These are phyloP conservation scores for Drosophila rubida DNA, from an alignment of 2,888 invertebrate species.

Conservation along the genomic window DNA sequence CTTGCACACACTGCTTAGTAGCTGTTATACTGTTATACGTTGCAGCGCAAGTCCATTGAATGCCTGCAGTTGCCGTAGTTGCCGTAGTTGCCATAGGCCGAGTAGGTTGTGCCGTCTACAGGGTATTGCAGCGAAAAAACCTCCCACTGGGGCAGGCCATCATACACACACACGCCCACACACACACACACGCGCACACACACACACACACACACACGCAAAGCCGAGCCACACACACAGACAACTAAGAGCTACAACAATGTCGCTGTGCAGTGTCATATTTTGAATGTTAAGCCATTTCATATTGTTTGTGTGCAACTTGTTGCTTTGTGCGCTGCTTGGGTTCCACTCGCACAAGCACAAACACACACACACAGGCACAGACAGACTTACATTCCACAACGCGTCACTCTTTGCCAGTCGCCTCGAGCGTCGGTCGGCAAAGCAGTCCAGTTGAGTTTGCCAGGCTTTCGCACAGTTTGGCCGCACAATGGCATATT, in stretches of 20 bases:
- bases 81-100: too few species aligned
- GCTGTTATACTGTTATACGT: constrained; percentile 1
- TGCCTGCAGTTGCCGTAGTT: neutral
- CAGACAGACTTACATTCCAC: constrained; percentile 12
- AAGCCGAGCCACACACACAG: neutral
- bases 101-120: neutral
- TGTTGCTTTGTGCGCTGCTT: constrained; percentile 28
- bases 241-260: neutral
- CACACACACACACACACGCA: neutral
- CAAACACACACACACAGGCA: neutral
- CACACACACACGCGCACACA: neutral
- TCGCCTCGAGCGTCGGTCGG: constrained; percentile 26
- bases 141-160: neutral
- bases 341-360: constrained; percentile 1
- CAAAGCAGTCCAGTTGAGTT: constrained; percentile 37
- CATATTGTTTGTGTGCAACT: constrained; percentile 18
- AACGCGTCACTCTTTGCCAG: neutral
- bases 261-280: neutral
- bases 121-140: neutral
- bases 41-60: neutral
- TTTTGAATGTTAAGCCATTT: constrained; percentile 7
- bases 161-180: neutral
- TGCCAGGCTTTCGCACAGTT: constrained; percentile 27
- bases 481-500: too few species aligned
- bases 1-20: too few species aligned